Base-by-base conservation (phyloP, 2,797 vertebrate genomes). In the Karalla daura region DNA sequence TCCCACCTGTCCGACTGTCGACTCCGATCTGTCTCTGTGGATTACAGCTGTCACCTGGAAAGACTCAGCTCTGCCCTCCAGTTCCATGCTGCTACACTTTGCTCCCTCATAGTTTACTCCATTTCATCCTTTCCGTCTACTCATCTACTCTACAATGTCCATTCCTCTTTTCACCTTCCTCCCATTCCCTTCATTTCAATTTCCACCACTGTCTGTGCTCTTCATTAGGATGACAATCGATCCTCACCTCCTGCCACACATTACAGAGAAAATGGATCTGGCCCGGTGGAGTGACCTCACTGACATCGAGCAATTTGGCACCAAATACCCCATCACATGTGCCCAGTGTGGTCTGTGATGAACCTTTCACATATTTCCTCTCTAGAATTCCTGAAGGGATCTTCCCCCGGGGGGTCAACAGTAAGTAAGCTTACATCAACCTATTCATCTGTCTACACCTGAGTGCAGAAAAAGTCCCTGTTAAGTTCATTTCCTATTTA, bases 1-100 rank as follows among this genome's bases (percentile, higher is more conserved):
- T 60, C 20, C 47, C 36, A 52, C 55, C 80, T 55, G 65, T 70
- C 68, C 63, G 41, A 44, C 37, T 51, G 43, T 66, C 33, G 3
- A 37, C 30, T 63, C 12, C 0, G 5, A 30, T 27, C 17, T 3
- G 35, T 74, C 69, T 75, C 74, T 32, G 53, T 27, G 12, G 44
- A 76, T 71, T 59, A 3, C 30, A 51, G 41, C 75, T n/a, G 5
- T 72, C 40, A 58, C 43, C 54, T 35, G 59, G 17, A 70, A 35
- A 62, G 52, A 63, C 55, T 60, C 35, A 52, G 8, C 35, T 21
- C 10, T 4, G 3, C 5, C 13, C 27, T 12, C 21, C n/a, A 54
- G 14, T 18, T 54, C 39, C 2, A 63, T 54, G 14, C 24, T 28
- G 23, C 21, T 70, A n/a, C 20, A 24, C 17, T 49, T 44, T n/a